Base-by-base conservation (phyloP, 2,888 invertebrate genomes). In the Ophioninae sp. region DNA sequence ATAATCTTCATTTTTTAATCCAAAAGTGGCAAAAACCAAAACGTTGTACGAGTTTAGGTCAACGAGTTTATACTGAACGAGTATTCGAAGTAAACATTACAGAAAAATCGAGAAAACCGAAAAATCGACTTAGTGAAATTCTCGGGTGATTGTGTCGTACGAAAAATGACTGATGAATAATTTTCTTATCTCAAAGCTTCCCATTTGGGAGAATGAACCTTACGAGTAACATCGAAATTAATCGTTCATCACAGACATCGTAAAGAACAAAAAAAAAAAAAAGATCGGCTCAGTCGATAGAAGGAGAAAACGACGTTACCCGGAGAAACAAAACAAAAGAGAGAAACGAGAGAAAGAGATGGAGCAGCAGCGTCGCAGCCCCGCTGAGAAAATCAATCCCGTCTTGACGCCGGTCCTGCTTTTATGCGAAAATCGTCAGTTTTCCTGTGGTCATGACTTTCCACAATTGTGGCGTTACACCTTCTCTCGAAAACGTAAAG, bases 341-440 rank as follows among this genome's bases (percentile, higher is more conserved):
- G 59, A 72, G 65, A 23, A 41, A 30, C 51, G 64, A 7, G 65
- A 58, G 71, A 68, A 23, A 13, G 44, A 83, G 76, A 30, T 75
- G 75, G n/a, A 84, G 81, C 22, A 82, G 81, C 56, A 82, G 91
- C 91, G 91, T 88, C 91, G 90, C 85, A 87, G 87, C 88, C 88
- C 88, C 87, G 87, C 88, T 86, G 88, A 88, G 91, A 91, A 91
- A 92, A 92, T 92, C 92, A 91, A 91, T 91, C 89, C 89, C 84
- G 86, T 73, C 87, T 82, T 86, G 89, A 86, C 89, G 90, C 89
- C 81, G 89, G 89, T 86, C 87, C 87, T 90, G 89, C 90, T 91
- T 91, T 90, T 87, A 90, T 88, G 87, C 88, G 87, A 74, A 73
- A 75, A 83, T 79, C 80, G 82, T 85, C 81, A 79, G 84, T 79